phyloP scores from a whole-genome alignment of 35 echinoderm and acorn worm genomes.

The Eucidaris tribuloides region DNA sequence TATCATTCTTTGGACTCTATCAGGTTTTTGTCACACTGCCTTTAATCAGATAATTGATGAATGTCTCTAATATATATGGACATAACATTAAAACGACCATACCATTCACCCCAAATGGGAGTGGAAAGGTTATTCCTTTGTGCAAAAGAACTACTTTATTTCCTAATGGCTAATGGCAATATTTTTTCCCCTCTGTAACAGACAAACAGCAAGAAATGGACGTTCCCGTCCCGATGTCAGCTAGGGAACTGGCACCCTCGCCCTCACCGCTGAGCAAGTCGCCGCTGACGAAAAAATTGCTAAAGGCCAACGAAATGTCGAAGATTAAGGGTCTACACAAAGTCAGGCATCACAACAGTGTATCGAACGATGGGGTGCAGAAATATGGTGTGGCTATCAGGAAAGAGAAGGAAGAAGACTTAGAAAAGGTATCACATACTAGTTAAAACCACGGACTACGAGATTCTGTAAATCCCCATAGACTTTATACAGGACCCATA shows the following conservation, averaged over 20 bases:
- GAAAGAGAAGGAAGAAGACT: conserved; percentile 68
- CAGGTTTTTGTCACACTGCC: too few species aligned
- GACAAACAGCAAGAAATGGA: conserved; percentile 94
- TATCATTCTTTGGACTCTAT: too few species aligned
- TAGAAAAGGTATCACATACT: conserved; percentile 90
- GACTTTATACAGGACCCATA: too few species aligned
- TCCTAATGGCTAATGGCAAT: too few species aligned
- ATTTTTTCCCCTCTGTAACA: conserved; percentile 18
- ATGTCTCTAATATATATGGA: too few species aligned
- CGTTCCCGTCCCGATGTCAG: conserved; percentile 46
- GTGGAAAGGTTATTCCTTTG: too few species aligned
- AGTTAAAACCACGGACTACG: too few species aligned
- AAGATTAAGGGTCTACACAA: conserved; percentile 61
- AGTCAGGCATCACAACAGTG: conserved; percentile 64
- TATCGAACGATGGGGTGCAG: conserved; percentile 47
- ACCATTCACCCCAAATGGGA: too few species aligned
- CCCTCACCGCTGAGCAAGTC: conserved; percentile 67
- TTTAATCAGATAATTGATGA: too few species aligned
- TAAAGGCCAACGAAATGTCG: conserved; percentile 49
- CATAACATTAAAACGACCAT: too few species aligned
- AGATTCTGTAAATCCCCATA: too few species aligned
- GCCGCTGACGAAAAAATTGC: conserved; percentile 10
- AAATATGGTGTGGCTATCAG: conserved; percentile 64
- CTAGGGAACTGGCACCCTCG: conserved; percentile 64
- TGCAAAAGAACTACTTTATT: too few species aligned